These are phyloP conservation scores for Vesta saturnalis DNA, from an alignment of 2,888 invertebrate genomes.

Conservation along the genomic window DNA sequence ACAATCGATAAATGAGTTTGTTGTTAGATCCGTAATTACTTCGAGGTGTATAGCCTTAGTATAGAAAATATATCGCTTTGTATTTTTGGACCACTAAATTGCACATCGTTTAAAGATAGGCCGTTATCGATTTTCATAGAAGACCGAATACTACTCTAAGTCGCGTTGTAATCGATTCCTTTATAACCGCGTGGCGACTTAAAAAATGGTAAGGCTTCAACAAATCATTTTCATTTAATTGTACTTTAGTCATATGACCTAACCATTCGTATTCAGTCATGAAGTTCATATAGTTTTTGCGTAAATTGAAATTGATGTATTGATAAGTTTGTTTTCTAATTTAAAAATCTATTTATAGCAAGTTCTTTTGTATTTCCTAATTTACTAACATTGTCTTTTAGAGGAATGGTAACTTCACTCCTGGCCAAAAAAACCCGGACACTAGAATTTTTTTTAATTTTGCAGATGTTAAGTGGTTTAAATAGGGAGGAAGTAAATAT, in stretches of 20 bases:
- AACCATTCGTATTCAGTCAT: not conserved
- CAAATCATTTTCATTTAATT: not conserved
- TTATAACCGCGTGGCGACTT: not conserved
- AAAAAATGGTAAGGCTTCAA: not conserved
- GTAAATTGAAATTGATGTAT: too few species aligned
- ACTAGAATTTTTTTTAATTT: too few species aligned
- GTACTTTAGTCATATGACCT: not conserved
- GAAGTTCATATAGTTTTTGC: too few species aligned
- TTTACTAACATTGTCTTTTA: not conserved
- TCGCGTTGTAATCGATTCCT: not conserved
- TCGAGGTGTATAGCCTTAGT: too few species aligned
- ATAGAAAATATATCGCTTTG: too few species aligned
- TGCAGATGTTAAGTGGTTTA: too few species aligned
- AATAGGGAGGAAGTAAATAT: too few species aligned
- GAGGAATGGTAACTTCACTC: not conserved
- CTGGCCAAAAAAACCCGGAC: too few species aligned
- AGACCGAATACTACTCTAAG: not conserved
- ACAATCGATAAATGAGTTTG: too few species aligned
- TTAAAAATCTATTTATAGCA: not conserved
- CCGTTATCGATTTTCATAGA: not conserved
- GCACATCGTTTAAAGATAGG: not conserved
- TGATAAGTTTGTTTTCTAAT: too few species aligned
- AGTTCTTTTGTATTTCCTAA: not conserved
- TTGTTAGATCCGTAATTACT: too few species aligned
- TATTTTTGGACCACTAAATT: too few species aligned